Percentiles rank a stretch among this genome's conserved stretches.
Conservation (phyloP, 1,140 invertebrate species). For the Macrostomum lignano region DNA sequence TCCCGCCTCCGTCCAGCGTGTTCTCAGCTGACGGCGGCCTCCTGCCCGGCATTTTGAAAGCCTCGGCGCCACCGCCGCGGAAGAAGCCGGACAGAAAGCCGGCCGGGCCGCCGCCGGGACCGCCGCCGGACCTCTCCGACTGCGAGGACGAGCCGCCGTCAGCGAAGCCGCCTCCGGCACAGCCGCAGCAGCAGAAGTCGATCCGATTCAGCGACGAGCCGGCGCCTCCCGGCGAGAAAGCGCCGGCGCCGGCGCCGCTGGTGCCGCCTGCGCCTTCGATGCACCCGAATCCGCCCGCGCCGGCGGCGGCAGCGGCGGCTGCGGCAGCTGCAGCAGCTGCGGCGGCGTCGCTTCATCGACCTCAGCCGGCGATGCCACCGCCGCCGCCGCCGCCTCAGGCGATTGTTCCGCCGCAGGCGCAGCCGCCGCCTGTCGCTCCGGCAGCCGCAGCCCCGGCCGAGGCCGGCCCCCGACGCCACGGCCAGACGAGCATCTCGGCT, state of each 20-base stretch:
- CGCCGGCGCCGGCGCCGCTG: too few species aligned
- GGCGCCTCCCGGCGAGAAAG: too few species aligned
- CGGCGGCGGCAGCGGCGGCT: conserved; percentile 6
- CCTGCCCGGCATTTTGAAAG: too few species aligned
- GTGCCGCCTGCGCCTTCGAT: neutral
- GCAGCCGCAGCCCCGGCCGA: conserved; percentile 32
- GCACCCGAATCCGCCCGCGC: conserved; percentile 3
- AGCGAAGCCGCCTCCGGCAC: neutral
- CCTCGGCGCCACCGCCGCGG: too few species aligned
- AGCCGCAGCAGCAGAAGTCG: conserved; percentile 3
- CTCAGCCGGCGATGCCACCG: neutral
- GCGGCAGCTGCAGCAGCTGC: conserved; percentile 34
- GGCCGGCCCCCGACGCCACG: conserved; percentile 30
- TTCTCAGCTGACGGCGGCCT: too few species aligned
- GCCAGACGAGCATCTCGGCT: conserved; percentile 52
- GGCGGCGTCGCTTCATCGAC: conserved; percentile 10
- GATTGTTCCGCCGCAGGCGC: conserved; percentile 29
- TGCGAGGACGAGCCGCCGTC: conserved; percentile 13
- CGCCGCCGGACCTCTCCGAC: conserved; percentile 32
- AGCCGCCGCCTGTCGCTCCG: conserved; percentile 30
- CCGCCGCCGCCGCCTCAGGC: neutral
- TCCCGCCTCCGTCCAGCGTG: too few species aligned
- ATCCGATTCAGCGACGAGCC: too few species aligned
- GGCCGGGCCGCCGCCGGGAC: conserved; percentile 47
- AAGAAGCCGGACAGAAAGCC: conserved; percentile 31